A percentile compares a stretch with the other conserved stretches of the same genome.
phyloP scores from a whole-genome alignment of 37 sponge, comb jelly and placozoan species.

The Petrosia ficiformis region DNA sequence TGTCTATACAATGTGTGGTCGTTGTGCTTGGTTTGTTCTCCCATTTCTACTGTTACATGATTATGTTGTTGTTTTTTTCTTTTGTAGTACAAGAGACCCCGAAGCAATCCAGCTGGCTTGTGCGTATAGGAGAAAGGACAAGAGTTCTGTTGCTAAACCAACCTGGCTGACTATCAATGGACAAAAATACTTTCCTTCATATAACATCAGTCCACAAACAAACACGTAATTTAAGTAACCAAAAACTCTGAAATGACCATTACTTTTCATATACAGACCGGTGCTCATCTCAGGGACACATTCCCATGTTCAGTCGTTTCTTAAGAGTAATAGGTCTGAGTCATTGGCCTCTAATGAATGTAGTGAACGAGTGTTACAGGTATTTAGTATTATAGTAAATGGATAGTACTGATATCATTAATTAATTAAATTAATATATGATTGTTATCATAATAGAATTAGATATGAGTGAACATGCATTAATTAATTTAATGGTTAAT shows the following conservation, averaged over 20 bases:
- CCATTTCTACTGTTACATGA: no score
- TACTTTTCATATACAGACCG: conserved; percentile 45
- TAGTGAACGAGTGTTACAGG: conserved; percentile 77
- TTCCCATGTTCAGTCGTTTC: conserved; percentile 17
- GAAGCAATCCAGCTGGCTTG: conserved; percentile 41
- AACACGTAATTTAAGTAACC: conserved; percentile 50
- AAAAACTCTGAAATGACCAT: no score
- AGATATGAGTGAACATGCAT: no score
- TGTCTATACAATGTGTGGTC: conserved; percentile 65
- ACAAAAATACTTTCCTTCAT: conserved; percentile 70
- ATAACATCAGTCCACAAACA: conserved; percentile 78
- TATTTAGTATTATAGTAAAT: no score
- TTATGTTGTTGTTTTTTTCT: background rate
- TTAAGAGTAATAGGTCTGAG: background rate
- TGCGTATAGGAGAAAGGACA: conserved; percentile 45
- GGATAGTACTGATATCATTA: no score
- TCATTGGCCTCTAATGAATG: background rate
- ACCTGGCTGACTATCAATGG: conserved; percentile 12
- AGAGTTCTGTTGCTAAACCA: conserved; percentile 22
- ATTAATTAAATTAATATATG: no score
- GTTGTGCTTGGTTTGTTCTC: conserved; percentile 81
- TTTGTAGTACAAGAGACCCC: conserved; percentile 37
- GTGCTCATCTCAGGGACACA: conserved; percentile 66
- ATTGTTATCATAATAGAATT: no score
- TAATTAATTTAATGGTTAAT: no score